Percentiles rank a stretch among this genome's conserved stretches.
These are phyloP conservation scores for Aurelia sp. DNA, from an alignment of 30 jellyfish, hydroid and myxozoan species.

Conservation along the genomic window DNA sequence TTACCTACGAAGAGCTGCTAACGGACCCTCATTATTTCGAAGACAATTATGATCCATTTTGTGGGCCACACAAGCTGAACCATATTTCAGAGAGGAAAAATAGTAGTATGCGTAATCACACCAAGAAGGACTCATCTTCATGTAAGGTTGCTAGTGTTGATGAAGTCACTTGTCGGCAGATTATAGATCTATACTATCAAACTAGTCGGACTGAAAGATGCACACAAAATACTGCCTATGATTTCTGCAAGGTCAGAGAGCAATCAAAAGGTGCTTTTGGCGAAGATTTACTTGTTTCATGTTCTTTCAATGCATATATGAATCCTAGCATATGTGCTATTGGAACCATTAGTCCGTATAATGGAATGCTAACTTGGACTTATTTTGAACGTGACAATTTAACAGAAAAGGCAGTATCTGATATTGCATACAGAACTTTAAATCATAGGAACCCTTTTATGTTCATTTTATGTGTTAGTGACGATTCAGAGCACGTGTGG, in stretches of 20 bases:
- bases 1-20: not conserved
- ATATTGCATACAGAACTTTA: constrained; percentile 16
- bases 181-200: not conserved
- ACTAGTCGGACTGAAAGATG: not conserved
- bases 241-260: constrained; percentile 8
- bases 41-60: constrained; percentile 52
- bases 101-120: not conserved
- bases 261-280: no score
- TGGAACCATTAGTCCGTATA: constrained; percentile 10
- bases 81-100: not conserved
- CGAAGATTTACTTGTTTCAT: not conserved
- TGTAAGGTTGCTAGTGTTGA: constrained; percentile 1
- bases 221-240: not conserved
- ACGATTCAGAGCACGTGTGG: not conserved
- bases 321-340: not conserved
- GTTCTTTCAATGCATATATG: constrained; percentile 25
- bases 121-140: not conserved
- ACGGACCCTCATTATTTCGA: not conserved
- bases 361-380: constrained; percentile 28
- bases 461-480: constrained; percentile 52
- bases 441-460: constrained; percentile 38
- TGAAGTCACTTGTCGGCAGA: constrained; percentile 1
- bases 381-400: not conserved
- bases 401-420: not conserved
- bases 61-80: constrained; percentile 49